Evolutionary conservation across 2,113 vertebrate species (phyloP).

Genomic region (Chaenogobius annularis): DNA sequence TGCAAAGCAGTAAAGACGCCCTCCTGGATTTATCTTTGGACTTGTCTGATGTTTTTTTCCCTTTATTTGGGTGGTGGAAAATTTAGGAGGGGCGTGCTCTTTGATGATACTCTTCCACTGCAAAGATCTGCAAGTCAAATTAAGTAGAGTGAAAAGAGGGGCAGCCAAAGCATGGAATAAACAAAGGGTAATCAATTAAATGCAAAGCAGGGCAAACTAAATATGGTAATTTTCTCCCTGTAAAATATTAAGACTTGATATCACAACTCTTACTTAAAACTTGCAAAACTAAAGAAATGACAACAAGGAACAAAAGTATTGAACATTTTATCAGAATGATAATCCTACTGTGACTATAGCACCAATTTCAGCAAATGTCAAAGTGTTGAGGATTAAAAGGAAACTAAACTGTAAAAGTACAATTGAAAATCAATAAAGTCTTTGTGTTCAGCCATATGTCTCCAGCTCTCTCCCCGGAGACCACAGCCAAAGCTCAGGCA

Average conservation of each 20-base stretch:
- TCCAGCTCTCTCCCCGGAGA: slow-evolving; percentile 41
- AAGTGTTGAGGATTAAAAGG: neutral
- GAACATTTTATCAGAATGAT: neutral
- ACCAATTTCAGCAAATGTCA: neutral
- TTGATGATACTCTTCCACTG: slow-evolving; percentile 28
- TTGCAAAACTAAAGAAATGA: no score
- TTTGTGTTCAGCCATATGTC: slow-evolving; percentile 35
- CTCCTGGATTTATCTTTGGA: slow-evolving; percentile 9
- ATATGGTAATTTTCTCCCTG: neutral
- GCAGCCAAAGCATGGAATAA: neutral
- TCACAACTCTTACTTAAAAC: neutral
- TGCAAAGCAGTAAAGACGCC: slow-evolving; percentile 9
- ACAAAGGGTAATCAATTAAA: slow-evolving; percentile 41
- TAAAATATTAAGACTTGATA: neutral
- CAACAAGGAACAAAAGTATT: no score
- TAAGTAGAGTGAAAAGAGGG: slow-evolving; percentile 18
- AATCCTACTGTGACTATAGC: neutral
- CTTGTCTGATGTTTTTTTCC: slow-evolving; percentile 7
- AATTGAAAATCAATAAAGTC: slow-evolving; percentile 46
- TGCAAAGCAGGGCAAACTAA: neutral
- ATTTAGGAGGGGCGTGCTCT: neutral
- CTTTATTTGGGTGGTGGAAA: slow-evolving; percentile 43
- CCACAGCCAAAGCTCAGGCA: slow-evolving; percentile 38
- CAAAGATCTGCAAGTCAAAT: slow-evolving; percentile 67
- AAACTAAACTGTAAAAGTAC: neutral